Base-by-base conservation (phyloP, 2,888 invertebrate genomes). In the Cyclophora punctaria region DNA sequence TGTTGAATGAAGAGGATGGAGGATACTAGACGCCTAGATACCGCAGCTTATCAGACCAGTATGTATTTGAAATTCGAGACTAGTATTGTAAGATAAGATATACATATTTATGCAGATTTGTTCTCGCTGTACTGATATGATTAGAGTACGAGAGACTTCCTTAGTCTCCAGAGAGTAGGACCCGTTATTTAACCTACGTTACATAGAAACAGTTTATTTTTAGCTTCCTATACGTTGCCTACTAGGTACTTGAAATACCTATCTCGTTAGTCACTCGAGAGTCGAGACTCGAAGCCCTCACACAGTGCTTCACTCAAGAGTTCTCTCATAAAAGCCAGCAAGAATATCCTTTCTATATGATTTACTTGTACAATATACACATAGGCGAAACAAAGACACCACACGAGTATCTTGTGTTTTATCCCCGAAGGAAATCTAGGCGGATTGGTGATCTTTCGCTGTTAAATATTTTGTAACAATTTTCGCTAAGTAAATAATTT, bases 321-420 rank as follows among this genome's bases (percentile, higher is more conserved):
- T 20, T 20, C 74, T 58, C 84, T 82, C 64, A 64, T 75, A 76
- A 75, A 73, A 78, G 75, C 75, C 72, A 71, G 75, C 73, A 72
- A 37, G 4, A 74, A 70, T 68, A 71, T 68, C 70, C 67, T 70
- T 73, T 66, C 64, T 62, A 71, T 69, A 73, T 77, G 71, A 78
- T 76, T 80, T 77, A 56, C 55, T 55, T 5, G 5, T 48, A 41
- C 37, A 43, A 49, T 46, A 43, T 37, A 44, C 48, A 48, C 62
- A 56, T 62, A 63, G 48, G 56, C 60, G 58, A 56, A 20, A 55
- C 50, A 67, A 57, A 64, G 62, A 61, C 63, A 60, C 52, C 59
- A 57, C 62, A 61, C 47, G 56, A 62, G 67, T 61, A 60, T 69
- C 66, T 66, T 67, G 66, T 62, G 62, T 49, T 56, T 59, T 58